Percentiles rank a stretch among this genome's conserved stretches.
These are phyloP conservation scores for Microtus montanus DNA, from an alignment of 2,113 vertebrate species.

Conservation along the genomic window DNA sequence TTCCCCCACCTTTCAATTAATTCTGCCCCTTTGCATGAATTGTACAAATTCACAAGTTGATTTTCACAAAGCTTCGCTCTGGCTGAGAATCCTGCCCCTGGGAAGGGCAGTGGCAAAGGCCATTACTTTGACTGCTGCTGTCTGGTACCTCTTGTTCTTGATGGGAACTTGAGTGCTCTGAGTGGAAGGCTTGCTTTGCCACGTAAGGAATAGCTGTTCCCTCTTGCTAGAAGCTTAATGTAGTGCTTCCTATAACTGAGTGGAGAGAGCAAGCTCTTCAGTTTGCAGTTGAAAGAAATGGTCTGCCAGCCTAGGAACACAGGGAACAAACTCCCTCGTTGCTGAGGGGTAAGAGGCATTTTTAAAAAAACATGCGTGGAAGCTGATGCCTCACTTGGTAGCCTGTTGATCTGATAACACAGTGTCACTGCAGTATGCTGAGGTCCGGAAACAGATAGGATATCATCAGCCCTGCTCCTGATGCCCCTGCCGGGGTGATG, in stretches of 20 bases:
- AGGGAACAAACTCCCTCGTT: neutral
- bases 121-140: neutral
- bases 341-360: neutral
- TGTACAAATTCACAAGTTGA: neutral
- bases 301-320: neutral
- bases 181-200: neutral
- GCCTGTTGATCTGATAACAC: neutral
- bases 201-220: neutral
- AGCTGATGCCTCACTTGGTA: neutral
- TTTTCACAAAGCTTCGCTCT: neutral
- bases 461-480: neutral
- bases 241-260: neutral
- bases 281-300: neutral
- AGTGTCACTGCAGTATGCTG: neutral
- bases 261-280: neutral
- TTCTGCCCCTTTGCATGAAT: neutral
- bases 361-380: neutral
- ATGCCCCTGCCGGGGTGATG: accelerated
- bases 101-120: neutral
- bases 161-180: neutral
- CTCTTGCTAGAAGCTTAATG: conserved; percentile 19
- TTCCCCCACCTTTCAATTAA: neutral
- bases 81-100: neutral
- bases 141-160: neutral
- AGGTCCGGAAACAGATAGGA: neutral